Conservation (phyloP, 2,888 invertebrate genomes). For the Polydrusus pterygomalis region DNA sequence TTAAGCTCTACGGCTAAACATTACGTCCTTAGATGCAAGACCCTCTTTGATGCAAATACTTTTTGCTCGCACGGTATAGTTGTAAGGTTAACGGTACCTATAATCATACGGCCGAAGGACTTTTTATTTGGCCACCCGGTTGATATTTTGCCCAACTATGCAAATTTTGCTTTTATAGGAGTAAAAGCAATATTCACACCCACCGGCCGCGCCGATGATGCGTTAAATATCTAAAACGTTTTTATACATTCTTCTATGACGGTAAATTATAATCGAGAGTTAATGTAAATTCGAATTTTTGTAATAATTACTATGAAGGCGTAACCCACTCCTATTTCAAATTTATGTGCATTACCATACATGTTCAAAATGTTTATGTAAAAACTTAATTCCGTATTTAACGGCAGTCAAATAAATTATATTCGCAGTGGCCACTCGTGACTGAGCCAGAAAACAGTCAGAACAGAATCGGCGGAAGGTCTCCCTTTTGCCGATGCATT, state of each 20-base stretch:
- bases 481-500: too few species aligned
- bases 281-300: slow-evolving; percentile 43
- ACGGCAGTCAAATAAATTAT: slow-evolving; percentile 41
- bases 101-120: too few species aligned
- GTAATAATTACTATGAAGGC: slow-evolving; percentile 31
- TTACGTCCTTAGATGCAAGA: too few species aligned
- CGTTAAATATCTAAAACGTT: slow-evolving; percentile 20
- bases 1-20: too few species aligned
- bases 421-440: slow-evolving; percentile 1
- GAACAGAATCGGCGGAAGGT: too few species aligned
- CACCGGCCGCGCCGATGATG: neutral
- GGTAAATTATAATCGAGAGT: slow-evolving; percentile 49
- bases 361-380: slow-evolving; percentile 42
- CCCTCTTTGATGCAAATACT: too few species aligned
- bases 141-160: slow-evolving; percentile 3
- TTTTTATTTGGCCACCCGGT: too few species aligned
- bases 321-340: slow-evolving; percentile 46
- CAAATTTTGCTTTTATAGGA: slow-evolving; percentile 12
- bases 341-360: slow-evolving; percentile 45
- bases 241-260: slow-evolving; percentile 36
- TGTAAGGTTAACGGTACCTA: too few species aligned
- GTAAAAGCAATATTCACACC: slow-evolving; percentile 11
- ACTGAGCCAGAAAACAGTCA: too few species aligned
- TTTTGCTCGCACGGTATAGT: too few species aligned
- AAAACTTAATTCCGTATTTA: slow-evolving; percentile 42